Percentiles rank a stretch among this genome's conserved stretches.
Evolutionary conservation across 2,113 vertebrate species (phyloP).

Genomic region (Montifringilla adamsi): DNA sequence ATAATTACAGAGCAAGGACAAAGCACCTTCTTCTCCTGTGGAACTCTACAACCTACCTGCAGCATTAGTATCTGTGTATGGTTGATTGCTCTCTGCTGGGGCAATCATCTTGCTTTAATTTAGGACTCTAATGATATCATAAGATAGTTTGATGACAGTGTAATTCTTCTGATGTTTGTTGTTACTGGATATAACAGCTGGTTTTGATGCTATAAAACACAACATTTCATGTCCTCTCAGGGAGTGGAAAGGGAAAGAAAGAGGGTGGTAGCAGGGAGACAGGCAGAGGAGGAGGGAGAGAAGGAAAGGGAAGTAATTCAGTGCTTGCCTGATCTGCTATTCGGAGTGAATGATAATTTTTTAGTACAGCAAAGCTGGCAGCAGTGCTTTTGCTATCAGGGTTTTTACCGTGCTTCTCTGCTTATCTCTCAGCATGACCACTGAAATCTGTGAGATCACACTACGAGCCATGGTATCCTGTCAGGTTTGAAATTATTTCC

Average conservation of each 20-base stretch:
- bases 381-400: slow-evolving; percentile 8
- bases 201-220: slow-evolving; percentile 47
- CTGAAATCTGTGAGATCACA: slow-evolving; percentile 59
- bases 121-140: slow-evolving; percentile 69
- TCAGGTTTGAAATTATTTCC: slow-evolving; percentile 70
- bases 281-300: background rate
- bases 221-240: background rate
- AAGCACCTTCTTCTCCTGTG: background rate
- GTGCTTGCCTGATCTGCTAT: background rate
- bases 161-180: slow-evolving; percentile 67
- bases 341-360: slow-evolving; percentile 47
- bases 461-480: slow-evolving; percentile 6
- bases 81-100: slow-evolving; percentile 48
- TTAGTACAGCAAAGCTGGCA: slow-evolving; percentile 30
- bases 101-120: slow-evolving; percentile 70
- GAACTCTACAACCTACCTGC: background rate
- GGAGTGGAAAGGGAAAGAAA: background rate
- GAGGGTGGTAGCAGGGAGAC: background rate
- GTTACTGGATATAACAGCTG: slow-evolving; percentile 54
- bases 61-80: background rate
- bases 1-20: background rate
- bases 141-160: slow-evolving; percentile 48
- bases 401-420: slow-evolving; percentile 8
- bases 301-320: background rate
- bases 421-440: slow-evolving; percentile 52